Evolutionary conservation across 35 echinoderm and acorn worm genomes (phyloP), one percentile per base, ranked within the genome.

Genomic region (Heliocidaris tuberculata): DNA sequence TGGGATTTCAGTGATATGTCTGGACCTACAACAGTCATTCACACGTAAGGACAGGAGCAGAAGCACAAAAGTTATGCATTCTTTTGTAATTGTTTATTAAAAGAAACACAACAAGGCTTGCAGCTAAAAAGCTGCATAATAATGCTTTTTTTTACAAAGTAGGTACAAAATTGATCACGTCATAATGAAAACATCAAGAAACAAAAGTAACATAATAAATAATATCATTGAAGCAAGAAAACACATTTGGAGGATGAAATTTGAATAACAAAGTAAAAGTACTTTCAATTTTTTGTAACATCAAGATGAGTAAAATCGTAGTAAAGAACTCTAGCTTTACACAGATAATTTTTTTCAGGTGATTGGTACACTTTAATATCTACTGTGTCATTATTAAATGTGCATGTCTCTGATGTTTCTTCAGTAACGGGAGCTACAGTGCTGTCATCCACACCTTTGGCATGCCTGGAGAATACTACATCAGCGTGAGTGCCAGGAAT

Each of bases 1-100:
- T 99, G 98, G 98, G 54, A 97, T 32, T 99, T 99, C 88, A 52
- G 91, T 85, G 98, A 97, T 94, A 16, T 49, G 1, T 12, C 21
- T 52, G 50, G 85, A 24, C 59, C 21, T 3, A 93, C 95, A 29
- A 49, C 29, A 9, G 93, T 95, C 21, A 93, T 59, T 30, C 29
- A 88, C 85, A 95, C 86, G 86, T 88, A 56, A 49, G 94, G 16
- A 9, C 15, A 27, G 31, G 7, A 15, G 17, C 52, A 27, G 27
- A 78, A 9, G 27, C 27, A 7, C 35, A 42, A 42, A 2, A 91
- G 16, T 24, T 24, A 24, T 29, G 42, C 32, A 17, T 91, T 91
- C 21, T 91, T 42, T 29, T 17, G 16, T 91, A 29, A 42, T 42
- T 0, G 35, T 42, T 42, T 42, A 42, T 42, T 42, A 42, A 42